These are phyloP conservation scores for Coturnix japonica DNA, from an alignment of 2,113 vertebrate species.

Conservation along the genomic window DNA sequence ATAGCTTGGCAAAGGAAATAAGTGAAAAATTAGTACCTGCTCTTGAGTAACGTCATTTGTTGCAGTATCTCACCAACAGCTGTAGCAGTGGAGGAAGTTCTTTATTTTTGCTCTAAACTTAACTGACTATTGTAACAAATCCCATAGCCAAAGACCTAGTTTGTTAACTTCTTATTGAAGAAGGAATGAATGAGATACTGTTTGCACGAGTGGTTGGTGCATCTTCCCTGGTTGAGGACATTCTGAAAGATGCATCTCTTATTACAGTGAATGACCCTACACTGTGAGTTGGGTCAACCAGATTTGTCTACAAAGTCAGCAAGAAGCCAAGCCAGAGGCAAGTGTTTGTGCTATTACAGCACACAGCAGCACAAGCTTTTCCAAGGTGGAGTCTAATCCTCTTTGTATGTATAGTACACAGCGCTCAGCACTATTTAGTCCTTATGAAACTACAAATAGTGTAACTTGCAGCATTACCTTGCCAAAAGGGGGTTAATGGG, in stretches of 20 bases:
- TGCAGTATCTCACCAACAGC: neutral
- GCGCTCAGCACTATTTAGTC: neutral
- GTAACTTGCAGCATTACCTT: neutral
- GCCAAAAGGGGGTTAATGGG: neutral
- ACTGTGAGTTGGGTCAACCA: neutral
- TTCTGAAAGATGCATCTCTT: neutral
- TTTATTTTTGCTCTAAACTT: neutral
- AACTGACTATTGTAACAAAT: neutral
- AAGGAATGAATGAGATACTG: neutral
- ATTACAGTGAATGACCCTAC: neutral
- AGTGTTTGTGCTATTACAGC: neutral
- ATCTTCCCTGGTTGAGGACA: neutral
- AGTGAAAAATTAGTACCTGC: neutral
- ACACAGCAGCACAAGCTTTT: neutral
- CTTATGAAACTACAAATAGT: neutral
- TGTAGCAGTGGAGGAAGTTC: neutral
- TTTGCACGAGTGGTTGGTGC: rapidly evolving
- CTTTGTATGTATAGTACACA: neutral
- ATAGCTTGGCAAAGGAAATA: neutral
- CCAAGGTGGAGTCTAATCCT: neutral
- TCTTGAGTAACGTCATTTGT: neutral
- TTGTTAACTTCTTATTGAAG: neutral
- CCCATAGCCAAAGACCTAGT: neutral
- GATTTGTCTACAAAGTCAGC: neutral
- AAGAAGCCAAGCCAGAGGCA: neutral